phyloP scores from a whole-genome alignment of 2,797 vertebrate species.

The Onychomys torridus region DNA sequence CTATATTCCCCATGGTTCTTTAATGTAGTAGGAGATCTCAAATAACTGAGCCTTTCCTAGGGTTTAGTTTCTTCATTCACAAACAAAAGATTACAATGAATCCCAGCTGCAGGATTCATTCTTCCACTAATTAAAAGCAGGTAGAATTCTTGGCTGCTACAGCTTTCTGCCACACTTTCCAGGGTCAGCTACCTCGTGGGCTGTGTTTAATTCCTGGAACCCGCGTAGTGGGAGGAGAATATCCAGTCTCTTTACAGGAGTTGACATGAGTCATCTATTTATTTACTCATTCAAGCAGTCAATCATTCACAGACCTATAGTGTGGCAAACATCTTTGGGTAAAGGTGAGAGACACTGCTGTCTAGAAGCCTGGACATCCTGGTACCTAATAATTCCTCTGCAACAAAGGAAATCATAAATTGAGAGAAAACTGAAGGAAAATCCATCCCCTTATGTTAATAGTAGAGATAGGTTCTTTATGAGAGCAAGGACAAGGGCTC shows the following conservation, averaged over 20 bases:
- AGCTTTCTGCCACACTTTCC: neutral
- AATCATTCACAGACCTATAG: neutral
- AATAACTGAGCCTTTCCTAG: neutral
- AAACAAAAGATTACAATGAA: neutral
- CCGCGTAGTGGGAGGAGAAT: neutral
- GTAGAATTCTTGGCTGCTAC: neutral
- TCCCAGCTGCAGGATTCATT: neutral
- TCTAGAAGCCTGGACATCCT: neutral
- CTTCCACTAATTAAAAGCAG: neutral
- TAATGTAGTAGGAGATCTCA: neutral
- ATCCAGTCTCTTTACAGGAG: neutral
- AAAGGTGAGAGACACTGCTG: neutral
- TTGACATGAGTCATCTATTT: neutral
- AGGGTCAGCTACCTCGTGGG: neutral
- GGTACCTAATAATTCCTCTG: neutral
- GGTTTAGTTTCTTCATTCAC: slow-evolving; percentile 20
- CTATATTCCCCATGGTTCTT: neutral
- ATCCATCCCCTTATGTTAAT: neutral
- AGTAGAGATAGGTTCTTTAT: neutral
- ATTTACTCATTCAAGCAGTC: neutral
- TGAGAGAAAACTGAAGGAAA: slow-evolving; percentile 33
- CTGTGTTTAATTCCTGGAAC: neutral
- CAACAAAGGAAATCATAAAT: neutral
- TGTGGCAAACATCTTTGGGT: neutral
- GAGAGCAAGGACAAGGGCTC: neutral